phyloP scores from a whole-genome alignment of 1,140 invertebrate species.

The Bathynomus jamesi region DNA sequence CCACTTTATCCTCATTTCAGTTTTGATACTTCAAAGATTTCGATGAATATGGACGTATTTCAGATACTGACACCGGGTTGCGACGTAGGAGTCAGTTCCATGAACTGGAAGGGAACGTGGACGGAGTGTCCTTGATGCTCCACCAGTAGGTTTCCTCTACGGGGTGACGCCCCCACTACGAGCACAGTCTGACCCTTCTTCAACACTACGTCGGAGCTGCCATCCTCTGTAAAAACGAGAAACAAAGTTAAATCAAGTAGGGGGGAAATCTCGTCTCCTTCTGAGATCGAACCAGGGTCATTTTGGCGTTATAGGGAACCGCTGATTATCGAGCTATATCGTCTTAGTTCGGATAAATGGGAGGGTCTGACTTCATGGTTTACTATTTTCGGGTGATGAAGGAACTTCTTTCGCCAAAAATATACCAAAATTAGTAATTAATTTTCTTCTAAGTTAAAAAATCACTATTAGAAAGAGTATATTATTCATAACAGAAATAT shows the following conservation, averaged over 20 bases:
- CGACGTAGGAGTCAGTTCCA: constrained; percentile 47
- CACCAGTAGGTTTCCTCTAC: constrained; percentile 70
- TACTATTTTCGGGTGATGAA: too few species aligned
- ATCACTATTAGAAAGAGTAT: too few species aligned
- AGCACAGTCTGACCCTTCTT: constrained; percentile 75
- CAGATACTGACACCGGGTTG: neutral
- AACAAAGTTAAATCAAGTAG: constrained; percentile 23
- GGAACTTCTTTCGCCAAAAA: too few species aligned
- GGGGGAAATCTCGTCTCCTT: neutral
- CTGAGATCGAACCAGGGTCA: neutral
- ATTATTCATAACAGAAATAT: too few species aligned
- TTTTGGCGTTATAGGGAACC: neutral
- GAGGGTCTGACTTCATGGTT: too few species aligned
- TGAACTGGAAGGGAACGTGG: constrained; percentile 78
- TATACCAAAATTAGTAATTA: too few species aligned
- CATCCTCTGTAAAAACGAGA: constrained; percentile 53
- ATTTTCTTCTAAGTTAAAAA: too few species aligned
- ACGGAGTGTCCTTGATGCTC: constrained; percentile 69
- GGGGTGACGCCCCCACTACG: constrained; percentile 68
- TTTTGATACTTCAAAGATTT: too few species aligned
- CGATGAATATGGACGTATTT: too few species aligned
- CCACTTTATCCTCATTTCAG: too few species aligned
- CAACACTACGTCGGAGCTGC: constrained; percentile 52
- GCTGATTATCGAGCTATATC: neutral
- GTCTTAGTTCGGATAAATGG: neutral